Base-by-base conservation (phyloP, 2,113 vertebrate species). In the Theristicus caerulescens region DNA sequence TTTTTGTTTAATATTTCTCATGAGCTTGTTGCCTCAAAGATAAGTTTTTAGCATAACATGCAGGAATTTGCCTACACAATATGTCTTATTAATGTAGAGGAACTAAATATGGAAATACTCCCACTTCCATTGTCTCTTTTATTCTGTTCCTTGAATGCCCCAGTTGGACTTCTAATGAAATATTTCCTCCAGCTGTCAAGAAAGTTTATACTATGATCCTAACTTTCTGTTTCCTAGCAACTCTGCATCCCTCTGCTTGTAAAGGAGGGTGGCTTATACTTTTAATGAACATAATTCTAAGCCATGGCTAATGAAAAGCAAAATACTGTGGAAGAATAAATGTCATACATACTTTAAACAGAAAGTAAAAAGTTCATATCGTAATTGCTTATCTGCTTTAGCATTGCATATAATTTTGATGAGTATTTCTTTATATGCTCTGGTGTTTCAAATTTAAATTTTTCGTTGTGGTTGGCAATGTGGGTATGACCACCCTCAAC, bases 211-310 rank as follows among this genome's bases (percentile, higher is more conserved):
- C 8, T 77, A 25, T n/a, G 64, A 78, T 77, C 34, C 19, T 70
- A 92, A 93, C 55, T 93, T 93, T 89, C 44, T 83, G 93, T 94
- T 88, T 95, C 96, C 94, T 90, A 94, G 96, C 88, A 96, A 96
- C 94, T 64, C 64, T 74, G 44, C 64, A 86, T 88, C 55, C n/a
- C 92, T 86, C 88, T 88, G 16, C 55, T 77, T 52, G 36, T 59
- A 77, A 38, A 78, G 26, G 29, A 62, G 31, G 26, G 12, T 77
- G 38, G 40, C 22, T 95, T 69, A 49, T n/a, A 58, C 40, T 73
- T 89, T 55, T 65, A 94, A 88, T 77, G 46, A 90, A 85, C 1
- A 0, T 65, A 87, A 49, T 85, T 93, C 36, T 69, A 79, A 89
- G 31, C 9, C 10, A 26, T 9, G 36, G 54, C 31, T 61, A 85